Evolutionary conservation across 2,888 invertebrate genomes (phyloP), one percentile per base, ranked within the genome.

Genomic region (Julus scandinavius): DNA sequence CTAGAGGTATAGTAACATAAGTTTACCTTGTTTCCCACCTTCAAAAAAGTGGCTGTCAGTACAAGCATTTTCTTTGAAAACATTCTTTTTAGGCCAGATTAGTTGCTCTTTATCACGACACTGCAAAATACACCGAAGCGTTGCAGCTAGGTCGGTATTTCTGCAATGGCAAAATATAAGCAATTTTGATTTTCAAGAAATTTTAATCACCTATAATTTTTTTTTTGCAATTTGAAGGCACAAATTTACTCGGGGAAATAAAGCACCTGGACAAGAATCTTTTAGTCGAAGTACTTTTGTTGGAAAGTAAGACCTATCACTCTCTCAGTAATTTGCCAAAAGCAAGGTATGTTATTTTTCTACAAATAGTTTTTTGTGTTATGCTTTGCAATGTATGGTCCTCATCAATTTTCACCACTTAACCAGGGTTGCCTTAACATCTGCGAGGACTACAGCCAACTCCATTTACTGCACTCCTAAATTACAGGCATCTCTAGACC

Each of bases 211-310:
- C 9, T 84, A 5, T 85, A 50, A 85, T n/a, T 0, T 20, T 84
- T 5, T 87, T 45, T 54, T 72, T 29, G 86, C 17, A 86, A 63
- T 85, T 90, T 90, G 45, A 89, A 92, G 93, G 92, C 88, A 96
- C 97, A 4, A 96, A 96, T 89, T 94, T 99, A 89, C 94, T 99
- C 89, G 96, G 95, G 91, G 99, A 99, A 93, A 94, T 99, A 90
- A 99, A 99, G 93, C 99, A 99, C 93, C 94, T 99, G 92, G 99
- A 99, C 93, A 99, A 99, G 93, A 99, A 99, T 93, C 94, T 99
- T 90, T 93, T 99, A 90, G 99, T 99, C 0, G 99, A 99, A 93
- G 99, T 99, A 13, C 98, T 99, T 91, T 94, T 99, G 90, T 94
- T 99, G 91, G 99, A 99, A 93, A 98, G 98, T 93, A 99, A 99